Conservation (phyloP, 2,113 vertebrate species). For the Cyanoliseus patagonus region DNA sequence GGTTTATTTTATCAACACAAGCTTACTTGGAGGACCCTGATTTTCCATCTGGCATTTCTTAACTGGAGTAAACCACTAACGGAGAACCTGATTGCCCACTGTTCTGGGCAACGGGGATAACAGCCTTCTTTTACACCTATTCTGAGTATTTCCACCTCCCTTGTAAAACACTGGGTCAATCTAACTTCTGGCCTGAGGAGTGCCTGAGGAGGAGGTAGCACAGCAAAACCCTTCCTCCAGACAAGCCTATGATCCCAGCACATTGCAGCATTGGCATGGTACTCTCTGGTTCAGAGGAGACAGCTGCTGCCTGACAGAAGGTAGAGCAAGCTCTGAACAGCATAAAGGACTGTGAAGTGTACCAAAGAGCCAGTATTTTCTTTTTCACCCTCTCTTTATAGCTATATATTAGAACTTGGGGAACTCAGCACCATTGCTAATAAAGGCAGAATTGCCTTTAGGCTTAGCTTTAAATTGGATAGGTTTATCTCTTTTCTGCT, state of each 20-base stretch:
- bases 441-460: neutral
- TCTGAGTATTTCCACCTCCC: neutral
- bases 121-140: neutral
- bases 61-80: neutral
- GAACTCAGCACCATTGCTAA: neutral
- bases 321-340: neutral
- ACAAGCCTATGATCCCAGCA: fast-evolving
- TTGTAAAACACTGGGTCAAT: neutral
- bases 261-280: fast-evolving
- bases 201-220: neutral
- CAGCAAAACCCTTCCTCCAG: neutral
- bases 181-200: neutral
- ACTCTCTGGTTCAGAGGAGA: neutral
- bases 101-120: neutral
- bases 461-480: neutral
- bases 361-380: neutral
- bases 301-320: neutral
- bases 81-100: neutral
- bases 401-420: neutral
- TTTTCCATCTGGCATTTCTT: neutral
- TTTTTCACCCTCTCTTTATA: neutral
- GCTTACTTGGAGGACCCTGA: neutral
- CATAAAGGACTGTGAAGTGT: neutral
- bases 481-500: slow-evolving; percentile 15
- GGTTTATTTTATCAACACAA: neutral